Conservation (phyloP, 2,113 vertebrate genomes). For the Clarias gariepinus region DNA sequence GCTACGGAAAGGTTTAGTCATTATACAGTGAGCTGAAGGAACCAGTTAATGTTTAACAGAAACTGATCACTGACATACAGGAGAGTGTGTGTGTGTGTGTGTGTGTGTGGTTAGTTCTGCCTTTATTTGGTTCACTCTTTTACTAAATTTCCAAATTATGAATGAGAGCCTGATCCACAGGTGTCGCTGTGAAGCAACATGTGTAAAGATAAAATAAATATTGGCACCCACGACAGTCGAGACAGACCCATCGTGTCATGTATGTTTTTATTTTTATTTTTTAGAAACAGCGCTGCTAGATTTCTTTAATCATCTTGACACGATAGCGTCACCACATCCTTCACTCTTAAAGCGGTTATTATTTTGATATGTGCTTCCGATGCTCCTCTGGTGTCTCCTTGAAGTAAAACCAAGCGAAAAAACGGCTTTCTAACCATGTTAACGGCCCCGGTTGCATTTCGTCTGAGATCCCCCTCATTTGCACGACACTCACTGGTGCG, state of each 20-base stretch:
- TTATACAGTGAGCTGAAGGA: too few relatives aligned
- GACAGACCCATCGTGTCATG: too few relatives aligned
- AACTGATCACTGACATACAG: background rate
- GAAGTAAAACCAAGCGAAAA: too few relatives aligned
- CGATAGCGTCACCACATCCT: too few relatives aligned
- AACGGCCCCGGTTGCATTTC: background rate
- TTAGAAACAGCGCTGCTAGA: too few relatives aligned
- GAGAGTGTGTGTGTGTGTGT: background rate
- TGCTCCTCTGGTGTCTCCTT: too few relatives aligned
- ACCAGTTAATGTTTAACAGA: background rate
- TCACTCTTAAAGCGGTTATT: too few relatives aligned
- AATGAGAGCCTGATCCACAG: background rate
- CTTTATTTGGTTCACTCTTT: background rate
- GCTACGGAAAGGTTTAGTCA: background rate
- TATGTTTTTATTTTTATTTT: too few relatives aligned
- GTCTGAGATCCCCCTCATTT: background rate
- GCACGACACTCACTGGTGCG: background rate
- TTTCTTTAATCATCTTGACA: too few relatives aligned
- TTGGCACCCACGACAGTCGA: too few relatives aligned
- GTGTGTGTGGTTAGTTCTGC: background rate
- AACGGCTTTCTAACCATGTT: too few relatives aligned
- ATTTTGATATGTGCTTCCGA: too few relatives aligned
- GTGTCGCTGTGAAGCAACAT: background rate
- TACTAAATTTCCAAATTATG: background rate
- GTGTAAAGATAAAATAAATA: background rate